Evolutionary conservation across 1,140 invertebrate species (phyloP).

Genomic region (Neodiprion lecontei): DNA sequence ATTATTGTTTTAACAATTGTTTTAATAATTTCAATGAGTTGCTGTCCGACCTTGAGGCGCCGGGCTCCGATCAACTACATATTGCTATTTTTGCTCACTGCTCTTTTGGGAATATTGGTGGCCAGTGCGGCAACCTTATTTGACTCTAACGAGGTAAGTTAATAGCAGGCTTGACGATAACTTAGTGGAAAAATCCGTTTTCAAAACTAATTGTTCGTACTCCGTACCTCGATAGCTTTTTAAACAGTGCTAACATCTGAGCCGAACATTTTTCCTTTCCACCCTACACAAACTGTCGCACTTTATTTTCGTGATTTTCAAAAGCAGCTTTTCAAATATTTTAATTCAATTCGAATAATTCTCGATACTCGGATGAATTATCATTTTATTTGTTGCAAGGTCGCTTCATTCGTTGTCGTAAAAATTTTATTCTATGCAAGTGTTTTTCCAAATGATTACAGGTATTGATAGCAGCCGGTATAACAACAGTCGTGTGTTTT

Average conservation of each 20-base stretch:
- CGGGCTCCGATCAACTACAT: conserved; percentile 90
- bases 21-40: conserved; percentile 88
- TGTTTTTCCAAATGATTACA: conserved; percentile 40
- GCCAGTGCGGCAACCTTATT: conserved; percentile 71
- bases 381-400: not conserved
- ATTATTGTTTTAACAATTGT: too few relatives aligned
- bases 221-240: too few relatives aligned
- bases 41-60: conserved; percentile 83
- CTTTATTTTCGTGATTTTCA: conserved; percentile 16
- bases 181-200: too few relatives aligned
- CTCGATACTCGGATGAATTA: not conserved
- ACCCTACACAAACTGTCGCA: not conserved
- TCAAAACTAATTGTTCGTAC: too few relatives aligned
- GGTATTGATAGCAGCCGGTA: conserved; percentile 83
- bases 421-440: conserved; percentile 12
- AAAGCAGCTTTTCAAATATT: conserved; percentile 14
- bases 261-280: not conserved
- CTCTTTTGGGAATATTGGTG: conserved; percentile 74
- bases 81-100: conserved; percentile 84
- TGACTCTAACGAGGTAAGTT: conserved; percentile 63
- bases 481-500: conserved; percentile 82
- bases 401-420: not conserved
- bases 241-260: too few relatives aligned
- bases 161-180: too few relatives aligned
- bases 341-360: not conserved